Percentiles rank a stretch among this genome's conserved stretches.
Conservation (phyloP, 1,140 invertebrate species). For the Oscheius sp. region DNA sequence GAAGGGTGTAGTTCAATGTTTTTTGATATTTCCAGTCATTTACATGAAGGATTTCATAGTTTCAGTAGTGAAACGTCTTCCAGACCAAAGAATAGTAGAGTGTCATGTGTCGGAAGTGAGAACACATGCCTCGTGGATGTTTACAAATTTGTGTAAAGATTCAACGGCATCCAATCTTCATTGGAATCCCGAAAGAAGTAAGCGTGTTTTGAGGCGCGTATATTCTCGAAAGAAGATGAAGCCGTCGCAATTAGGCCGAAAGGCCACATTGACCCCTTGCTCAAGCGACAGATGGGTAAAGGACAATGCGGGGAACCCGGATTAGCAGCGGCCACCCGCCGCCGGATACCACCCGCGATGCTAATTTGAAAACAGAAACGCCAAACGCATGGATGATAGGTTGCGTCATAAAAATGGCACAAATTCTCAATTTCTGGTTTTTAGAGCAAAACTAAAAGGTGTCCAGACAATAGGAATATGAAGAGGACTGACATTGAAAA, state of each 20-base stretch:
- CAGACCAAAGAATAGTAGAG: background rate
- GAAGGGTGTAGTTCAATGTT: too few relatives aligned
- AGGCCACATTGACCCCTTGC: constrained; percentile 5
- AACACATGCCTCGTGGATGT: background rate
- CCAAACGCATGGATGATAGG: too few relatives aligned
- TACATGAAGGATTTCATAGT: too few relatives aligned
- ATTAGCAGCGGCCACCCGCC: background rate
- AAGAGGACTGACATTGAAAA: too few relatives aligned
- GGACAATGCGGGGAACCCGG: background rate
- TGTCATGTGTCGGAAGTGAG: constrained; percentile 9
- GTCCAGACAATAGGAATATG: too few relatives aligned
- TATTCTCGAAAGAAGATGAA: background rate
- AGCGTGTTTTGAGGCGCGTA: background rate
- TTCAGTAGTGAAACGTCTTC: too few relatives aligned
- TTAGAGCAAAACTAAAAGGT: too few relatives aligned
- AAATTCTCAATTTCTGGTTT: too few relatives aligned
- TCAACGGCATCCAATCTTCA: background rate
- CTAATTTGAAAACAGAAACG: background rate
- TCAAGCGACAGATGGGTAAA: constrained; percentile 11
- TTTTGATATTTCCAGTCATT: too few relatives aligned
- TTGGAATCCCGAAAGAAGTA: background rate
- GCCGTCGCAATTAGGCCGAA: background rate
- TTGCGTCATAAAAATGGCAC: too few relatives aligned
- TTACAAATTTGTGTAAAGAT: background rate
- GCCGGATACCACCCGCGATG: background rate